Evolutionary conservation across 2,888 invertebrate species (phyloP).

Genomic region (Dexiosoma caninum): DNA sequence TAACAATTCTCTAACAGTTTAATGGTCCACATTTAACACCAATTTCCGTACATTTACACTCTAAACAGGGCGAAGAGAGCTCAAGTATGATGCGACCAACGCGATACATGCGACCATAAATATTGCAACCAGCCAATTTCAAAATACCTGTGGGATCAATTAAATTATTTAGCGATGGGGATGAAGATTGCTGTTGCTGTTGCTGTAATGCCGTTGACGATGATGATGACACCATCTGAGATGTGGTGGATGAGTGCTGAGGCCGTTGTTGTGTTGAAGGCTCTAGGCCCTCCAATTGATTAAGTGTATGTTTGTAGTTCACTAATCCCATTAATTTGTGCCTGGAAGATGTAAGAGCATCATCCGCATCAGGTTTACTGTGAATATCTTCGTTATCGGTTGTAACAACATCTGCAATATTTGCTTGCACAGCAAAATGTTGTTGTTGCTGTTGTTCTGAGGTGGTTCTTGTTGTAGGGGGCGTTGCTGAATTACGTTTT

Average conservation of each 20-base stretch:
- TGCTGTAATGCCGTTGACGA: conserved; percentile 35
- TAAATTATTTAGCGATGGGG: conserved; percentile 66
- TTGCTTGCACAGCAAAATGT: conserved; percentile 52
- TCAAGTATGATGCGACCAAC: conserved; percentile 90
- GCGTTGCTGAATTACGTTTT: conserved; percentile 66
- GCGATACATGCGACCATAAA: conserved; percentile 92
- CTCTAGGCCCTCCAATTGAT: conserved; percentile 69
- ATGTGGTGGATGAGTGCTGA: not conserved
- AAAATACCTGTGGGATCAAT: conserved; percentile 80
- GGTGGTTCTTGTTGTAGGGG: conserved; percentile 61
- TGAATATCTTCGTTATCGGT: conserved; percentile 25
- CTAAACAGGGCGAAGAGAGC: conserved; percentile 88
- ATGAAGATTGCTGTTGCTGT: conserved; percentile 29
- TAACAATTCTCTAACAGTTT: conserved; percentile 78
- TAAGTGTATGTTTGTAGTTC: conserved; percentile 67
- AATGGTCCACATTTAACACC: conserved; percentile 89
- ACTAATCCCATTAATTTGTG: conserved; percentile 67
- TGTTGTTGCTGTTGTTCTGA: conserved; percentile 53
- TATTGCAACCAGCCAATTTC: conserved; percentile 92
- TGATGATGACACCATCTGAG: conserved; percentile 7
- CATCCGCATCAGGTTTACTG: not conserved
- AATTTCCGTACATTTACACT: conserved; percentile 91
- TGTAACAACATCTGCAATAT: not conserved
- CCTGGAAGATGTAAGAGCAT: conserved; percentile 30
- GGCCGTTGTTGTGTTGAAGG: conserved; percentile 31